Evolutionary conservation across 2,888 invertebrate species (phyloP), one percentile per base, ranked within the genome.

Genomic region (Agrochola macilenta): DNA sequence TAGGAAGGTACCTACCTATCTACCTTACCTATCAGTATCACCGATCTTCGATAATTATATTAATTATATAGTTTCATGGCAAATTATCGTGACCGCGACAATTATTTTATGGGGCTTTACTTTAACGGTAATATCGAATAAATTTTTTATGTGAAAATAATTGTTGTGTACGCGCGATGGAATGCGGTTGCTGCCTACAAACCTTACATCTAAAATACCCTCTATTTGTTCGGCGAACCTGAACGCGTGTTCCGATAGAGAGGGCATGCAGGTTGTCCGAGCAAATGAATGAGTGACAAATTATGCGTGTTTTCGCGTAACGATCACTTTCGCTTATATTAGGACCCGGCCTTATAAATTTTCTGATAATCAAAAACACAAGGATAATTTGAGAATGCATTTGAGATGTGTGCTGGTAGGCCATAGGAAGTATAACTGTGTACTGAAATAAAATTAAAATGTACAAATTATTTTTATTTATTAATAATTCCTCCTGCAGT

Each of bases 401-500:
- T 17, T 69, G 5, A 30, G 5, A 69, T 30, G 23, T 39, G 71
- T 49, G n/a, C n/a, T 46, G 26, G 23, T 17, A 26, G 26, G 26
- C 17, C 12, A 74, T 30, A 26, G 8, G 7, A 57, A 23, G 20
- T 63, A 39, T 46, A 26, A n/a, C 1, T 71, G 77, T 35, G 12
- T 43, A 11, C 43, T 43, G 9, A 87, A 89, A 89, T 85, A 89
- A 91, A 91, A 93, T 78, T 89, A 87, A 85, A 89, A 85, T 75
- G 75, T 54, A 26, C 88, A 89, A 91, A 92, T 92, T 91, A 91
- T 91, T 91, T 93, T 94, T 91, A 92, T 94, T 95, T 93, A 93
- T 94, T 95, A 92, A 94, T 95, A 92, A 94, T 93, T 94, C 91
- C 92, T 93, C 89, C 94, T 92, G 94, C 93, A 94, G 95, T 96